Conservation (phyloP, 2,797 vertebrate genomes). For the Synanceia verrucosa region DNA sequence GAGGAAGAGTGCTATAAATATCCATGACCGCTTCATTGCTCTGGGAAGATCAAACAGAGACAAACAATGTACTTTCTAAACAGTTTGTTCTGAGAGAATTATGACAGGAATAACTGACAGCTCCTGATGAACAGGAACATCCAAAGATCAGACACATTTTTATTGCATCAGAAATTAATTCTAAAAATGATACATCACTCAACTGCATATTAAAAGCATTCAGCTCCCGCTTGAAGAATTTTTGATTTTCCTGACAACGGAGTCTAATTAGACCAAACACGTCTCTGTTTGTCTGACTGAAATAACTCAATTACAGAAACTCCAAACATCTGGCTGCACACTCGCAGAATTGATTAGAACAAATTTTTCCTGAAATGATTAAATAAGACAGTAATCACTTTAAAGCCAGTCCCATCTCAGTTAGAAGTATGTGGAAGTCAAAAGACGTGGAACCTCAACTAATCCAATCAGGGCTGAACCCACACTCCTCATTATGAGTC, state of each 20-base stretch:
- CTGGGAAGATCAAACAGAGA: constrained; percentile 64
- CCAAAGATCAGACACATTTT: constrained; percentile 75
- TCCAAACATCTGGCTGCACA: constrained; percentile 83
- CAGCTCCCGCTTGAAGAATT: constrained; percentile 70
- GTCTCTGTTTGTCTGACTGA: constrained; percentile 79
- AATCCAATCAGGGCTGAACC: constrained; percentile 59
- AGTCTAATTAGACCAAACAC: constrained; percentile 79
- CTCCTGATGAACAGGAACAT: constrained; percentile 76
- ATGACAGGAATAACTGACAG: constrained; percentile 79
- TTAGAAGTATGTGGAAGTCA: constrained; percentile 55
- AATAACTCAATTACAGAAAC: constrained; percentile 85
- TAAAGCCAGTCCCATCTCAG: constrained; percentile 61
- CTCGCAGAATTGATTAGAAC: constrained; percentile 77
- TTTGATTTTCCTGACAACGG: constrained; percentile 72
- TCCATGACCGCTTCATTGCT: constrained; percentile 68
- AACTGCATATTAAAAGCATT: constrained; percentile 68
- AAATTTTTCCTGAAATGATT: constrained; percentile 76
- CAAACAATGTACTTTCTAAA: constrained; percentile 74
- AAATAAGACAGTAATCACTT: constrained; percentile 79
- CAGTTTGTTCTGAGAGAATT: constrained; percentile 77
- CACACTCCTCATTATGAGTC: constrained; percentile 49
- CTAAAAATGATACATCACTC: constrained; percentile 79
- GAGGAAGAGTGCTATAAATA: constrained; percentile 78
- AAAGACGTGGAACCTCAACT: constrained; percentile 58
- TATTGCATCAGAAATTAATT: constrained; percentile 79